These are phyloP conservation scores for Lepidocolaptes lacrymiger DNA, from an alignment of 2,797 vertebrate genomes.

Conservation along the genomic window DNA sequence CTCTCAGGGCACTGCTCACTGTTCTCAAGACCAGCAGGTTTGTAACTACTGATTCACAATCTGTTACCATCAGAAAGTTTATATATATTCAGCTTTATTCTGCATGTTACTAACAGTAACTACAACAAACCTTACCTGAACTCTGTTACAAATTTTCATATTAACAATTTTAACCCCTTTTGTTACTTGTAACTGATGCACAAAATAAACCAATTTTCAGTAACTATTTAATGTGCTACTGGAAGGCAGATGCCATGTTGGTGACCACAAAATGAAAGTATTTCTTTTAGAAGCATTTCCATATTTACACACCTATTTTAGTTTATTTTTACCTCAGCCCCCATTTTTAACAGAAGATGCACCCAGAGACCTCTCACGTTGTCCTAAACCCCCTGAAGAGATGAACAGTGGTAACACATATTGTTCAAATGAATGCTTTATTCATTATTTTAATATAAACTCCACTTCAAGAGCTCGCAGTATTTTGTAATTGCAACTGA, in stretches of 20 bases:
- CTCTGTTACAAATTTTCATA: not conserved
- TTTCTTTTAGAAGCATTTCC: not conserved
- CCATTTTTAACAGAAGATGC: not conserved
- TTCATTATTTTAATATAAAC: slow-evolving; percentile 5
- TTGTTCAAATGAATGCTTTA: slow-evolving; percentile 38
- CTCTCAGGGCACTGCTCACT: not conserved
- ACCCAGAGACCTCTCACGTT: not conserved
- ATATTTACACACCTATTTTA: not conserved
- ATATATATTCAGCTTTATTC: not conserved
- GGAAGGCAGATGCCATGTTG: not conserved
- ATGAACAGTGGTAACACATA: accelerated
- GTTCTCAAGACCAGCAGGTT: not conserved
- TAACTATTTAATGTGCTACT: not conserved
- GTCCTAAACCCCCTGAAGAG: not conserved
- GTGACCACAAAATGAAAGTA: not conserved
- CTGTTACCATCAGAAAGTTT: not conserved
- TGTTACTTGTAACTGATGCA: not conserved
- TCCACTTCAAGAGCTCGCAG: not conserved
- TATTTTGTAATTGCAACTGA: not conserved
- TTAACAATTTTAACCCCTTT: not conserved
- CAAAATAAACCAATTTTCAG: not conserved
- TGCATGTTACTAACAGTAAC: not conserved
- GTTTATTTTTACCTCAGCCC: not conserved
- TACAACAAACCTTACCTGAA: not conserved
- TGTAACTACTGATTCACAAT: not conserved